Base-by-base conservation (phyloP, 2,888 invertebrate species). In the Drosophila rubida region DNA sequence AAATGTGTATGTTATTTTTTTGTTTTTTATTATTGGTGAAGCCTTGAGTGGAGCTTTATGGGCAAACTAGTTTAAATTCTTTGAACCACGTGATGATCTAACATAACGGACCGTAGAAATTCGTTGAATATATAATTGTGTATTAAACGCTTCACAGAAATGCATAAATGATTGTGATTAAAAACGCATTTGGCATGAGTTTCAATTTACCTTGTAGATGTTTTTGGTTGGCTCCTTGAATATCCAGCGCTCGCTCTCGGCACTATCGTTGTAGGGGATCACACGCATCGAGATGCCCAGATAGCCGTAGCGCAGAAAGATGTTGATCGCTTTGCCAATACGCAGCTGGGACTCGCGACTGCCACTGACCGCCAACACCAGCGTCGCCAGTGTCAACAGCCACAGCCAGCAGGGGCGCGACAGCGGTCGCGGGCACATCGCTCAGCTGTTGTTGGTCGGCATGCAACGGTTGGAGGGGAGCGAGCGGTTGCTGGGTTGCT, bases 271-370 rank as follows among this genome's bases (percentile, higher is more conserved):
- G 37, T 95, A 93, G 0, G 96, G 96, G 32, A 96, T 95, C 62
- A 96, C 96, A 51, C 95, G 94, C 96, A 96, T 96, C 91, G 96
- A 96, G 91, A 96, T 96, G 91, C 95, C 95, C 89, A 96, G 93
- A 92, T 96, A 96, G 74, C 96, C 96, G 93, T 95, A 95, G 72
- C 94, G 94, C 90, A 94, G 93, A 78, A 97, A 97, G 87, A 97
- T 94, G 92, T 97, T 97, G 88, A 97, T 95, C 70, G 96, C 96
- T 89, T 96, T 95, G 79, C 97, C 97, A 73, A 96, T 95, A 78
- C 95, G 89, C 54, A 92, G 74, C 74, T 91, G 91, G n/a, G 92
- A 92, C 69, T 92, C 92, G 45, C 91, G 89, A 50, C 87, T 89
- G 59, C 90, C 89, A 45, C 87, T 86, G 71, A 82, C 86, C 64